phyloP scores from a whole-genome alignment of 2,888 invertebrate genomes.

The Vanessa cardui region DNA sequence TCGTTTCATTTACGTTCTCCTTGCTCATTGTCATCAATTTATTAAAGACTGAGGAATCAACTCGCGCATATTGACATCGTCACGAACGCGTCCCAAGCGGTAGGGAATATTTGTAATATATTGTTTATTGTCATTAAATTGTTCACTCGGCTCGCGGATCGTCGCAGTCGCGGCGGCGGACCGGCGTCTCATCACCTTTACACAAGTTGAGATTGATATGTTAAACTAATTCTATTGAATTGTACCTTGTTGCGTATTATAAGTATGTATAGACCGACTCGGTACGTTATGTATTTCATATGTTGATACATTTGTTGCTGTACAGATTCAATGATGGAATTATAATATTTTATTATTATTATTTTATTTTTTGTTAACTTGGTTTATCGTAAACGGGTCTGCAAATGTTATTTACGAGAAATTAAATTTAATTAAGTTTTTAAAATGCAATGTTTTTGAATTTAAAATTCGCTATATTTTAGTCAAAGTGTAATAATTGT shows the following conservation, averaged over 20 bases:
- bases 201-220: constrained; percentile 83
- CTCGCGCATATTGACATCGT: constrained; percentile 80
- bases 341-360: constrained; percentile 70
- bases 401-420: constrained; percentile 74
- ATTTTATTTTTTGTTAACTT: constrained; percentile 76
- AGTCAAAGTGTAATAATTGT: constrained; percentile 77
- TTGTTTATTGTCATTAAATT: constrained; percentile 50
- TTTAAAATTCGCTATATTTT: constrained; percentile 78
- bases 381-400: constrained; percentile 80
- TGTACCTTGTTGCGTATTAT: constrained; percentile 81
- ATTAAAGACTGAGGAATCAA: constrained; percentile 83
- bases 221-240: constrained; percentile 83
- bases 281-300: constrained; percentile 54
- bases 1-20: constrained; percentile 78
- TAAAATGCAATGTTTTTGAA: constrained; percentile 71
- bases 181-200: constrained; percentile 72
- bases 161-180: constrained; percentile 37
- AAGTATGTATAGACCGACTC: constrained; percentile 59
- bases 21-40: constrained; percentile 82
- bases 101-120: constrained; percentile 69
- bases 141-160: constrained; percentile 49
- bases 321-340: constrained; percentile 67
- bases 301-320: constrained; percentile 68
- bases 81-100: constrained; percentile 73
- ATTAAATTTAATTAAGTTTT: constrained; percentile 72